These are phyloP conservation scores for Microplitis manilae DNA, from an alignment of 2,888 invertebrate genomes.

Conservation along the genomic window DNA sequence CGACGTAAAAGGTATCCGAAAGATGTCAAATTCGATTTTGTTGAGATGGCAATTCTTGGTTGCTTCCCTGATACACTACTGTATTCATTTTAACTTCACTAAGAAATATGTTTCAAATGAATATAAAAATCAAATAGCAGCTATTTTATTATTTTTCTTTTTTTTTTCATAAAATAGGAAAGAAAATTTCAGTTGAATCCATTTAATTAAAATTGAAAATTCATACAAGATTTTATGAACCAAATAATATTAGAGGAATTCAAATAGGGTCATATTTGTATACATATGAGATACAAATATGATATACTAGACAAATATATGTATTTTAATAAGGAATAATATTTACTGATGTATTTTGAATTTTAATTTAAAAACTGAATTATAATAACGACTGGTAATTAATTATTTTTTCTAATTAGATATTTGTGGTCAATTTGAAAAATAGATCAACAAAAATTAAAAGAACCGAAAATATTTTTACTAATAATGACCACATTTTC, in stretches of 20 bases:
- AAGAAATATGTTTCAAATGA: not conserved
- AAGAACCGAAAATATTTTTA: too few species aligned
- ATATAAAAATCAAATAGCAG: not conserved
- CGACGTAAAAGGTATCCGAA: constrained; percentile 11
- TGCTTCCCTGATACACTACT: not conserved
- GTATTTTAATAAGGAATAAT: too few species aligned
- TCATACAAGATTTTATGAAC: not conserved
- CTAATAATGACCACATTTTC: too few species aligned
- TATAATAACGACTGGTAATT: too few species aligned
- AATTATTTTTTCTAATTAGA: too few species aligned
- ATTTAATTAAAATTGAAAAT: not conserved
- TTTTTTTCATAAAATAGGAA: too few species aligned
- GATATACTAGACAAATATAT: not conserved
- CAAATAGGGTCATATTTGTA: not conserved
- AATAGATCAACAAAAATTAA: too few species aligned
- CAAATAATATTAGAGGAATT: not conserved
- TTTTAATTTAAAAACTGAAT: too few species aligned
- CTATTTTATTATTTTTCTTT: not conserved
- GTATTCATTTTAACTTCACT: not conserved
- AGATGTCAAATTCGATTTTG: constrained; percentile 22
- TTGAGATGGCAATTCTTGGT: not conserved
- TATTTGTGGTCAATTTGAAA: too few species aligned
- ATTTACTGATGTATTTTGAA: too few species aligned
- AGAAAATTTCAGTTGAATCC: not conserved
- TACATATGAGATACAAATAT: not conserved